A percentile compares a stretch with the other conserved stretches of the same genome.
These are phyloP conservation scores for Probaryconus sp. DNA, from an alignment of 1,140 invertebrate species.

Conservation along the genomic window DNA sequence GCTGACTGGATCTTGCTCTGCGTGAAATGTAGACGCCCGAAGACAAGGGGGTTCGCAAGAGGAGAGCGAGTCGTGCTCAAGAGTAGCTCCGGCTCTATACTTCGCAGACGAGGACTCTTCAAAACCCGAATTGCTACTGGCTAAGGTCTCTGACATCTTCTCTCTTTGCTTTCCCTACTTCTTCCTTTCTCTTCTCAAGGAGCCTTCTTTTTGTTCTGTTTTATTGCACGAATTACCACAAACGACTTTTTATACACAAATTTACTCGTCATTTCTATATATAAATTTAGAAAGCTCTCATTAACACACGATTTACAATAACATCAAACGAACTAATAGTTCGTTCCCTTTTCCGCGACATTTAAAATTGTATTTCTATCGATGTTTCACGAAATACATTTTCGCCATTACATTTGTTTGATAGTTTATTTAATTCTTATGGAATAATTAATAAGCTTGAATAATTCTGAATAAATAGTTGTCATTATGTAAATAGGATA, in stretches of 20 bases:
- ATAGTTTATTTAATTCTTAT: conserved; percentile 28
- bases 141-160: conserved; percentile 64
- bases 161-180: conserved; percentile 46
- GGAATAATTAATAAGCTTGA: conserved; percentile 9
- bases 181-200: conserved; percentile 2
- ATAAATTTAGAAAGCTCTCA: background rate
- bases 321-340: too few relatives aligned
- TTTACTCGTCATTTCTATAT: background rate
- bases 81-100: conserved; percentile 67
- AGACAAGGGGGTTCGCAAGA: conserved; percentile 68
- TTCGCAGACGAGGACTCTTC: conserved; percentile 70
- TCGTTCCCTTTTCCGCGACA: too few relatives aligned
- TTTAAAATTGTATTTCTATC: too few relatives aligned
- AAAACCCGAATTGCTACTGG: conserved; percentile 70
- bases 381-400: too few relatives aligned
- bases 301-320: too few relatives aligned
- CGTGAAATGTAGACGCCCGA: conserved; percentile 71
- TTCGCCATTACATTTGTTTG: too few relatives aligned
- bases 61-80: conserved; percentile 71
- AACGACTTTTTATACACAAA: conserved; percentile 16
- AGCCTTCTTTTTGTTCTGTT: conserved; percentile 5
- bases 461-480: conserved; percentile 39
- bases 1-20: conserved; percentile 64
- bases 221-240: conserved; percentile 6
- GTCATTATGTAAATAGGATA: conserved; percentile 40